These are phyloP conservation scores for Cavia porcellus DNA, from an alignment of 2,113 vertebrate genomes.

Conservation along the genomic window DNA sequence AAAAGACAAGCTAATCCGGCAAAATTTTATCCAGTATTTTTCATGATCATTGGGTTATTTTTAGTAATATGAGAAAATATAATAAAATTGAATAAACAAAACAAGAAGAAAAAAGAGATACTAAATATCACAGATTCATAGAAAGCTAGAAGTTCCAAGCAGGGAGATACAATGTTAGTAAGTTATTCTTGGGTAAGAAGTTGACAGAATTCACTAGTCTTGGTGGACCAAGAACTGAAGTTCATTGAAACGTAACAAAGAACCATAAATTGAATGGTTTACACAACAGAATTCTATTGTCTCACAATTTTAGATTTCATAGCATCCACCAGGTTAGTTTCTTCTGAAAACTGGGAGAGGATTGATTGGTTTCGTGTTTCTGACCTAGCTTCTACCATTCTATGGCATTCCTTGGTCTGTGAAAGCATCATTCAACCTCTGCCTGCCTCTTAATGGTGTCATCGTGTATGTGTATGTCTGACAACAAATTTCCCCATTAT, in stretches of 20 bases:
- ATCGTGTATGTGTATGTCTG: not conserved
- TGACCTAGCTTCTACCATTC: not conserved
- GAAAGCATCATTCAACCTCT: not conserved
- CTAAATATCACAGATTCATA: not conserved
- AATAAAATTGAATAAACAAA: not conserved
- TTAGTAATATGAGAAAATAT: not conserved
- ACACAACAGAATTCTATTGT: not conserved
- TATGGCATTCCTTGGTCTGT: not conserved
- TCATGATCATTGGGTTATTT: not conserved
- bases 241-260: not conserved
- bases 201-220: not conserved
- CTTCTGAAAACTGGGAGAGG: not conserved
- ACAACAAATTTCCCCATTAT: not conserved
- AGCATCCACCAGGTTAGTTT: not conserved
- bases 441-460: not conserved
- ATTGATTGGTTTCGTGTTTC: not conserved
- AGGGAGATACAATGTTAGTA: not conserved
- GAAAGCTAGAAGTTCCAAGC: not conserved
- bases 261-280: not conserved
- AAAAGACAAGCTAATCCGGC: not conserved
- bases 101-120: not conserved
- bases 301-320: not conserved
- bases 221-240: not conserved
- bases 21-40: not conserved
- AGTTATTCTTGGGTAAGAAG: not conserved